phyloP scores from a whole-genome alignment of 2,797 vertebrate genomes.

The Sylvilagus floridanus region DNA sequence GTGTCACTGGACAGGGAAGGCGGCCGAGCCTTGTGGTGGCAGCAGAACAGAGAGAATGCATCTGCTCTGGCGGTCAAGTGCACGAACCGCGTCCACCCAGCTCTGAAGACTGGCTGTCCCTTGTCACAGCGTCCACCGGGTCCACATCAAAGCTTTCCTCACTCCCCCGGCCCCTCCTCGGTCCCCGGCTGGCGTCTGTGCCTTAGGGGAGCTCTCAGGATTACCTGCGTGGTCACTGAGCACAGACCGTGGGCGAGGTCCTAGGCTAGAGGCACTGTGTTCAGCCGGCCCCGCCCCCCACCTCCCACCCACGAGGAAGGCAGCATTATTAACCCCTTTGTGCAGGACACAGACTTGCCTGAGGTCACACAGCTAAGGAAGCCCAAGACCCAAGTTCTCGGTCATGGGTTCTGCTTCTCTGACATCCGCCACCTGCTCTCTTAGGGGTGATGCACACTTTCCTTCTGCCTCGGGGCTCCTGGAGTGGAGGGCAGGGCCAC shows the following conservation, averaged over 20 bases:
- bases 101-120: too few species aligned
- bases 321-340: not conserved
- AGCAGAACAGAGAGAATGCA: not conserved
- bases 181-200: not conserved
- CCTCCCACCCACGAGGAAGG: not conserved
- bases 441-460: too few species aligned
- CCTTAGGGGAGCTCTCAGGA: accelerated
- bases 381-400: not conserved
- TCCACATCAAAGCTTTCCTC: not conserved
- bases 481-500: not conserved
- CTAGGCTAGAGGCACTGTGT: not conserved
- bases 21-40: not conserved
- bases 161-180: not conserved
- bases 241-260: not conserved
- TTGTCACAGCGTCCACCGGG: too few species aligned
- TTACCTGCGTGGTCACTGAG: not conserved
- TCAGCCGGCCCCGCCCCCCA: not conserved
- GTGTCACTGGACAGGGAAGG: not conserved
- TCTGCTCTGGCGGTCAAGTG: not conserved
- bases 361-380: not conserved
- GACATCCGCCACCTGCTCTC: not conserved
- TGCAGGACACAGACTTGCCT: not conserved
- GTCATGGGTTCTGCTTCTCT: not conserved
- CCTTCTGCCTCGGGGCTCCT: not conserved
- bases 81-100: not conserved